These are phyloP conservation scores for Hoplodrina ambigua DNA, from an alignment of 2,888 invertebrate genomes.

Conservation along the genomic window DNA sequence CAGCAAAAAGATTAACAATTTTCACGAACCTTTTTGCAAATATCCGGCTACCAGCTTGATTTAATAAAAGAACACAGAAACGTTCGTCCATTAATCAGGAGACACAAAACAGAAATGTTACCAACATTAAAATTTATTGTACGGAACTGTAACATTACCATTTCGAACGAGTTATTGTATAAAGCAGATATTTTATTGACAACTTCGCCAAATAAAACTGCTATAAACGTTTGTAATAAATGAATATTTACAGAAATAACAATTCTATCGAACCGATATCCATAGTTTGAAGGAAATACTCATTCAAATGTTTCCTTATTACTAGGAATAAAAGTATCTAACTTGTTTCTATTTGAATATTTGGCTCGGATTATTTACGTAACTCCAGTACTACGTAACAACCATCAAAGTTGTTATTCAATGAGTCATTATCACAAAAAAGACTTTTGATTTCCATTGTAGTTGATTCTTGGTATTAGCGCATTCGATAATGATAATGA, in stretches of 20 bases:
- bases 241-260: constrained; percentile 55
- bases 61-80: constrained; percentile 56
- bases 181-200: constrained; percentile 71
- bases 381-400: background rate
- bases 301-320: constrained; percentile 49
- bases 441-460: background rate
- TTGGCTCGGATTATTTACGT: constrained; percentile 10
- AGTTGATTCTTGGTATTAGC: constrained; percentile 10
- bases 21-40: constrained; percentile 37
- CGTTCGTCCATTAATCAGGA: constrained; percentile 60
- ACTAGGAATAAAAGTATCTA: constrained; percentile 35
- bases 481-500: background rate
- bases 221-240: constrained; percentile 61
- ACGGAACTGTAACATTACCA: constrained; percentile 65
- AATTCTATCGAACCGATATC: constrained; percentile 38
- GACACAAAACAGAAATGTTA: constrained; percentile 60
- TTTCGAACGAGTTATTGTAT: constrained; percentile 68
- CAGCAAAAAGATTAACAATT: constrained; percentile 11
- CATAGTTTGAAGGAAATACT: constrained; percentile 50
- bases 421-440: constrained; percentile 9
- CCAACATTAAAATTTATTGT: constrained; percentile 63
- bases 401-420: constrained; percentile 9
- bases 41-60: constrained; percentile 24
- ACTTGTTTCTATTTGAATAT: constrained; percentile 33
- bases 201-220: constrained; percentile 69